Evolutionary conservation across 2,888 invertebrate species (phyloP).

Genomic region (Metacarcinus magister): DNA sequence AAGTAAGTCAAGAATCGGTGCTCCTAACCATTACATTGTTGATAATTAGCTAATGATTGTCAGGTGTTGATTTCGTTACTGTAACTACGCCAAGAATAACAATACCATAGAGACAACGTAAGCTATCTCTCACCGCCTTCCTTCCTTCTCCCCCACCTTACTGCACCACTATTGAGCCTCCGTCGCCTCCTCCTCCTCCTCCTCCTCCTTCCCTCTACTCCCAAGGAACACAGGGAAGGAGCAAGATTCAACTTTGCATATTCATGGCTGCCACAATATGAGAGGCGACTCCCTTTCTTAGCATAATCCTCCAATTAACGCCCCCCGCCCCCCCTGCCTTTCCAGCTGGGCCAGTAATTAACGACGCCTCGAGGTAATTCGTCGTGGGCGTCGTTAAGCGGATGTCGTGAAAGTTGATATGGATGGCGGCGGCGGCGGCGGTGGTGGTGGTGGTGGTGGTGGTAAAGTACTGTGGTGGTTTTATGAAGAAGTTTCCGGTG

Average conservation of each 20-base stretch:
- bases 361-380: conserved; percentile 37
- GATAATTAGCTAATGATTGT: neutral
- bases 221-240: neutral
- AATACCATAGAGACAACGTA: neutral
- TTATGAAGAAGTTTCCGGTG: conserved; percentile 32
- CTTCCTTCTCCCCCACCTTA: neutral
- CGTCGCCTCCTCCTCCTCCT: neutral
- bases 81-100: neutral
- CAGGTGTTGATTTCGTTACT: neutral
- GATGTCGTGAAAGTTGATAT: conserved; percentile 1
- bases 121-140: neutral
- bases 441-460: neutral
- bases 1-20: neutral
- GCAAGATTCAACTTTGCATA: conserved; percentile 63
- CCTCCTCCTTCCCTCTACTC: neutral
- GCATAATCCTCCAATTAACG: conserved; percentile 52
- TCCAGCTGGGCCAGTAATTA: conserved; percentile 43
- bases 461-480: neutral
- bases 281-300: conserved; percentile 15
- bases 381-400: conserved; percentile 51
- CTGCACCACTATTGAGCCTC: neutral
- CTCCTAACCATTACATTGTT: neutral
- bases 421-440: neutral
- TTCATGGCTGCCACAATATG: conserved; percentile 68
- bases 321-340: neutral